These are phyloP conservation scores for Paracanthobrama guichenoti DNA, from an alignment of 2,113 vertebrate genomes.

Conservation along the genomic window DNA sequence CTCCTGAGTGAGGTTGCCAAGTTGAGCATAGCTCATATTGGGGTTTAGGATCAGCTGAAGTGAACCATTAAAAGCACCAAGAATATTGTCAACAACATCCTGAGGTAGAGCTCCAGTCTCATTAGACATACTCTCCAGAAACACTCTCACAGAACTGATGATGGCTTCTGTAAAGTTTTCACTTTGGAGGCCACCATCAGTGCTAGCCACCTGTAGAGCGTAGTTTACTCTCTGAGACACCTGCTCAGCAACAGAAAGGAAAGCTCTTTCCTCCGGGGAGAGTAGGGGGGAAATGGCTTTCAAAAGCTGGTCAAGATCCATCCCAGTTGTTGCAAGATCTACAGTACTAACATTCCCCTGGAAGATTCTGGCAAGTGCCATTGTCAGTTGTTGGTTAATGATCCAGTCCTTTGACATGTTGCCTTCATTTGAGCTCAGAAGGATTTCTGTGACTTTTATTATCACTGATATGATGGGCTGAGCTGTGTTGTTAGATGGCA, in stretches of 20 bases:
- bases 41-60: slow-evolving; percentile 61
- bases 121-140: slow-evolving; percentile 51
- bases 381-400: slow-evolving; percentile 58
- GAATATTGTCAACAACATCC: slow-evolving; percentile 54
- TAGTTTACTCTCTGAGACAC: slow-evolving; percentile 63
- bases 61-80: slow-evolving; percentile 56
- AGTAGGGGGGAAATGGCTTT: slow-evolving; percentile 53
- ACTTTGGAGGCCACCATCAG: slow-evolving; percentile 63
- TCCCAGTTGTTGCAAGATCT: slow-evolving; percentile 45
- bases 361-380: slow-evolving; percentile 58
- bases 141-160: slow-evolving; percentile 50
- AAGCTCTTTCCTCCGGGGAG: slow-evolving; percentile 53
- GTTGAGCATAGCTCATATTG: slow-evolving; percentile 58
- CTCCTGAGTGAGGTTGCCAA: slow-evolving; percentile 55
- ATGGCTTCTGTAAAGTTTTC: slow-evolving; percentile 60
- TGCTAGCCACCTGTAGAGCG: slow-evolving; percentile 57
- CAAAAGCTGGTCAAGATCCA: slow-evolving; percentile 64
- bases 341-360: slow-evolving; percentile 60
- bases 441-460: slow-evolving; percentile 59
- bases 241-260: slow-evolving; percentile 56
- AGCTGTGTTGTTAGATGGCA: slow-evolving; percentile 63
- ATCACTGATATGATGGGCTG: slow-evolving; percentile 59
- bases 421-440: slow-evolving; percentile 66
- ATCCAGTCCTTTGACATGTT: slow-evolving; percentile 63
- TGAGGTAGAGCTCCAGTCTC: slow-evolving; percentile 25